Evolutionary conservation across 2,888 invertebrate genomes (phyloP), one percentile per base, ranked within the genome.

Genomic region (Fragum sueziense): DNA sequence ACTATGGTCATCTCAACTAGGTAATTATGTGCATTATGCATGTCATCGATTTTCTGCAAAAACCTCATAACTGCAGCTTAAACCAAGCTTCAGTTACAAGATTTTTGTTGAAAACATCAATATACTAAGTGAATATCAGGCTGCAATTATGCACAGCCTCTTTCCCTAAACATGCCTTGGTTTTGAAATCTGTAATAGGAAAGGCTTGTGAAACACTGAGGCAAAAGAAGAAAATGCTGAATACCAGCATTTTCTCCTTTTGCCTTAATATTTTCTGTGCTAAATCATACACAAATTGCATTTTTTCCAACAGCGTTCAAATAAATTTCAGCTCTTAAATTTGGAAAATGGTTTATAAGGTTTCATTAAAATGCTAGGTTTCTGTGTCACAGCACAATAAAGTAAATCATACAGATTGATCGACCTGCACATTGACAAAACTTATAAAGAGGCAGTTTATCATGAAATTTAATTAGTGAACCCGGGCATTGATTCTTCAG

Each of bases 401-500:
- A n/a, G n/a, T n/a, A 14, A 37, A 37, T 9, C 14, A 37, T 37
- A 37, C 7, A 6, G 14, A 9, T 14, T 47, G 47, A 47, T 47
- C n/a, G 47, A 47, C 47, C 47, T 9, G n/a, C 47, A 47, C 7
- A 47, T n/a, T n/a, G 47, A 47, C 17, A 47, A 47, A 47, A 14
- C 47, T 3, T 47, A n/a, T n/a, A 14, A 41, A 41, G 41, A 41
- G 17, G 41, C 41, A 41, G 41, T 57, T 57, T 61, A 61, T 25
- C 31, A 61, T 61, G 61, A 61, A 61, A 61, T 61, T 61, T 31
- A 31, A 61, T 61, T 61, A 61, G 61, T 61, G 31, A 61, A 31
- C 31, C n/a, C 7, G 33, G 34, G 62, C 62, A 62, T 62, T 33
- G 34, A 62, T 29, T 33, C 62, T 62, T 34, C 34, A 14, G 62